Percentiles rank a stretch among this genome's conserved stretches.
Conservation (phyloP, 2,888 invertebrate species). For the Octodonta nipae region DNA sequence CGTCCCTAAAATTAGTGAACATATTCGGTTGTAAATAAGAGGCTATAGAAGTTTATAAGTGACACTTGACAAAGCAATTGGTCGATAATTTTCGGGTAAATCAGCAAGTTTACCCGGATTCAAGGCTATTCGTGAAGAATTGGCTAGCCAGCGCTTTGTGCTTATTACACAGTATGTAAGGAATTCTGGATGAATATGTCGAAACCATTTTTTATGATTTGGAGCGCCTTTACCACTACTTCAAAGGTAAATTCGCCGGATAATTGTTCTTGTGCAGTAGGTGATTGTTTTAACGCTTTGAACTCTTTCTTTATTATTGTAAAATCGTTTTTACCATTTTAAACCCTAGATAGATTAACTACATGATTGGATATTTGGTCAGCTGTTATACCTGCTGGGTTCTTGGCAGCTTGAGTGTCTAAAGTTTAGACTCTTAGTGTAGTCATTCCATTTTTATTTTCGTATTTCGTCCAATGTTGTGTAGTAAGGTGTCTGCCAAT, state of each 20-base stretch:
- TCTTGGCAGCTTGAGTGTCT: not conserved
- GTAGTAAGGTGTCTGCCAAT: not conserved
- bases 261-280: not conserved
- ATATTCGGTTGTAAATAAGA: not conserved
- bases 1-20: not conserved
- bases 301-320: no score
- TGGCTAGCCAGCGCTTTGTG: not conserved
- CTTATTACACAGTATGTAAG: not conserved
- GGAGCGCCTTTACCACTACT: no score
- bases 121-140: not conserved
- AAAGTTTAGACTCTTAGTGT: not conserved
- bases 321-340: not conserved
- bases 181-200: not conserved
- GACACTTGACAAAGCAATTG: not conserved
- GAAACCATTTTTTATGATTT: not conserved
- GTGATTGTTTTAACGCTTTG: not conserved
- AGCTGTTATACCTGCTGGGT: not conserved
- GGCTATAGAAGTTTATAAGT: not conserved
- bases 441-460: not conserved
- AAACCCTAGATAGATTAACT: no score
- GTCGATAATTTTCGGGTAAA: not conserved
- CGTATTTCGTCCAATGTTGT: not conserved
- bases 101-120: not conserved
- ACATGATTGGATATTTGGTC: not conserved
- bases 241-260: not conserved